Percentiles rank a stretch among this genome's conserved stretches.
Conservation (phyloP, 2,888 invertebrate genomes). For the Pantelozetes paolii region DNA sequence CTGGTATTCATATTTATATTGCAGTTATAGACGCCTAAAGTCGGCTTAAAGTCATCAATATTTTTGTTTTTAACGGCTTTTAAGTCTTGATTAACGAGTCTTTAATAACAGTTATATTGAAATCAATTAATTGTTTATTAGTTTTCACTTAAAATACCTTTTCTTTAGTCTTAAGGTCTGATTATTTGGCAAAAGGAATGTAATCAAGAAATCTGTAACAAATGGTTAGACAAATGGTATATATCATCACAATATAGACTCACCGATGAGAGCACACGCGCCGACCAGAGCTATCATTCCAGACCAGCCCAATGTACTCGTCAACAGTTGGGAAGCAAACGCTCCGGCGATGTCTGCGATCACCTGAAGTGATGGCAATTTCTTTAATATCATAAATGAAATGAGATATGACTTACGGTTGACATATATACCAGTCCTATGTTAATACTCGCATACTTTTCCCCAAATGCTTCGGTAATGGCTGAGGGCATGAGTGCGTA, state of each 20-base stretch:
- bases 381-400: not conserved
- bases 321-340: constrained; percentile 39
- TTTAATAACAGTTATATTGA: not conserved
- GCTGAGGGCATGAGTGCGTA: constrained; percentile 43
- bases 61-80: not conserved
- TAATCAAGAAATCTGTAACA: constrained; percentile 27
- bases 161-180: constrained; percentile 11
- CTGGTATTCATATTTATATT: not conserved
- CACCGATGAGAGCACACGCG: constrained; percentile 28
- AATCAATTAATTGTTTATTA: not conserved
- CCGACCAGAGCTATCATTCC: constrained; percentile 41
- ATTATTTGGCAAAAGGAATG: constrained; percentile 28
- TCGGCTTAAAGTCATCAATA: not conserved
- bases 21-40: not conserved
- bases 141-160: not conserved
- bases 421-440: constrained; percentile 42
- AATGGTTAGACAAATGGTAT: not conserved
- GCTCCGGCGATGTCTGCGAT: constrained; percentile 40
- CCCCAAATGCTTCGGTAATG: constrained; percentile 39
- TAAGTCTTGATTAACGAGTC: constrained; percentile 3
- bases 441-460: constrained; percentile 40
- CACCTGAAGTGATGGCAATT: constrained; percentile 21
- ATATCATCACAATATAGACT: not conserved
- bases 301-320: constrained; percentile 37
- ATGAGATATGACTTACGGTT: constrained; percentile 31